These are phyloP conservation scores for Zosterops japonicus DNA, from an alignment of 2,113 vertebrate genomes.

Conservation along the genomic window DNA sequence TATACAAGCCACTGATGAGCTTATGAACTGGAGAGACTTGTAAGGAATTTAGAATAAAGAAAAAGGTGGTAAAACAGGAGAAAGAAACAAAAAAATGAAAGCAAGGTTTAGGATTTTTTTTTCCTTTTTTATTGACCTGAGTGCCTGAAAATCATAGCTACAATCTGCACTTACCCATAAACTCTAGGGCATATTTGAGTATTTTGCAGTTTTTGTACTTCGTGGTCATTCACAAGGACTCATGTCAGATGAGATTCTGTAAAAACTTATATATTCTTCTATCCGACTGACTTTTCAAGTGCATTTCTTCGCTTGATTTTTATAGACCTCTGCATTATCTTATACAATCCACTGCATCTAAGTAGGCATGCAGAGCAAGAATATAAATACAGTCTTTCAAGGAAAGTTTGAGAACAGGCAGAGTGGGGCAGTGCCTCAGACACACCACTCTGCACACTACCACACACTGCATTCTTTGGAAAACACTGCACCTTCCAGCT, in stretches of 20 bases:
- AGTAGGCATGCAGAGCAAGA: not conserved
- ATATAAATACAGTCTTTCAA: not conserved
- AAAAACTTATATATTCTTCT: not conserved
- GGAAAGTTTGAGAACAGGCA: not conserved
- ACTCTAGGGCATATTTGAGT: not conserved
- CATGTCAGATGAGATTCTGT: not conserved
- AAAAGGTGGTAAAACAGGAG: not conserved
- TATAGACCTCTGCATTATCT: not conserved
- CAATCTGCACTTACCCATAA: not conserved
- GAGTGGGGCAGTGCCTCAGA: not conserved
- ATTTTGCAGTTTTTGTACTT: not conserved
- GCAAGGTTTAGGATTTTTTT: not conserved
- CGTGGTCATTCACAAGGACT: not conserved
- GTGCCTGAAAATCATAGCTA: not conserved
- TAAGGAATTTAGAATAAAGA: not conserved
- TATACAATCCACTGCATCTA: not conserved
- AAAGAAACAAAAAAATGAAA: not conserved
- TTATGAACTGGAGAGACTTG: not conserved
- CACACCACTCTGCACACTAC: not conserved
- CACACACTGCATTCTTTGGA: not conserved
- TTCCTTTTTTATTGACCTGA: not conserved
- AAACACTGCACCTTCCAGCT: not conserved
- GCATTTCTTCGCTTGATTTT: constrained; percentile 14
- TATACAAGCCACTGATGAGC: not conserved
- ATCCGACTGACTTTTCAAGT: not conserved